phyloP scores from a whole-genome alignment of 2,888 invertebrate species.

The Diabrotica balteata region DNA sequence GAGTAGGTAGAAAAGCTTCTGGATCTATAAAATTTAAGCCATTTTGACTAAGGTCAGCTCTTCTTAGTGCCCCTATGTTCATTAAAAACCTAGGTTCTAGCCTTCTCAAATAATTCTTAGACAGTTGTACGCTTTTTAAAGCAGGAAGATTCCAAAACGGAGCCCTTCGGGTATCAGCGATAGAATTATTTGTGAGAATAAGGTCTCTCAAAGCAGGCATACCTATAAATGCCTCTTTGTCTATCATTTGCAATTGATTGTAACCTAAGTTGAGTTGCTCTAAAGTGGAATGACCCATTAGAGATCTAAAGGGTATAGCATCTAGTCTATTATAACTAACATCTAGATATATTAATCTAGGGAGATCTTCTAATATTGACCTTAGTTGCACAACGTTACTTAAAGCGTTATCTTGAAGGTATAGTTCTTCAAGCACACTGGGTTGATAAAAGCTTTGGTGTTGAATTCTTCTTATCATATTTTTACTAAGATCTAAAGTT shows the following conservation, averaged over 20 bases:
- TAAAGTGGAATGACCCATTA: slow-evolving; percentile 80
- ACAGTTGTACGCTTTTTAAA: slow-evolving; percentile 83
- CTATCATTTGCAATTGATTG: slow-evolving; percentile 77
- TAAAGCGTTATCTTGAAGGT: slow-evolving; percentile 78
- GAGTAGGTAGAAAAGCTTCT: slow-evolving; percentile 74
- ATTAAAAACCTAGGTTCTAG: slow-evolving; percentile 76
- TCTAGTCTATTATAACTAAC: slow-evolving; percentile 79
- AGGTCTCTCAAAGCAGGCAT: slow-evolving; percentile 86
- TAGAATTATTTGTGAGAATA: slow-evolving; percentile 82
- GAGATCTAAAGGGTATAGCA: slow-evolving; percentile 78
- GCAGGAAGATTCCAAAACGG: slow-evolving; percentile 87
- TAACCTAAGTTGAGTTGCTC: slow-evolving; percentile 83
- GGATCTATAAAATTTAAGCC: slow-evolving; percentile 74
- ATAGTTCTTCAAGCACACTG: slow-evolving; percentile 79
- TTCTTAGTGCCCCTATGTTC: slow-evolving; percentile 77
- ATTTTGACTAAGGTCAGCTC: slow-evolving; percentile 80
- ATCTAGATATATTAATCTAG: slow-evolving; percentile 79
- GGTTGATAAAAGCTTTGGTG: slow-evolving; percentile 82
- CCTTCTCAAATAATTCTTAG: slow-evolving; percentile 75
- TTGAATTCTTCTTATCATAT: slow-evolving; percentile 77
- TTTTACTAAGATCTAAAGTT: slow-evolving; percentile 78
- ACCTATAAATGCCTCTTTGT: slow-evolving; percentile 80
- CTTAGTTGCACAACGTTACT: slow-evolving; percentile 77
- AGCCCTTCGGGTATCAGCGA: slow-evolving; percentile 74
- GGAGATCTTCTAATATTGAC: slow-evolving; percentile 78